Evolutionary conservation across 2,113 vertebrate species (phyloP).

Genomic region (Nothoprocta pentlandii): DNA sequence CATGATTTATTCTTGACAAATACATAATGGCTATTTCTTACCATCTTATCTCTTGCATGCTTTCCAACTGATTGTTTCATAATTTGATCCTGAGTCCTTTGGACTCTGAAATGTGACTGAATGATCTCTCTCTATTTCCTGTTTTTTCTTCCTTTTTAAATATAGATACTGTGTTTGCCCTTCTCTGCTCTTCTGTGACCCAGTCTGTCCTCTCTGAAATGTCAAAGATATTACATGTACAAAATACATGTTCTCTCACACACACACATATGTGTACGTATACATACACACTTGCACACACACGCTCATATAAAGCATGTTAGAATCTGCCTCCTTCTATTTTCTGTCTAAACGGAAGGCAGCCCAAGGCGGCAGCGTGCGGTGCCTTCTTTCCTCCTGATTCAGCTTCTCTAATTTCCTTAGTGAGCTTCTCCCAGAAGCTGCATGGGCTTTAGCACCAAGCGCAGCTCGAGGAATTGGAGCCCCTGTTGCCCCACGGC

Average conservation of each 20-base stretch:
- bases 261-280: not conserved
- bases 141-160: not conserved
- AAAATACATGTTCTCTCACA: not conserved
- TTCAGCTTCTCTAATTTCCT: not conserved
- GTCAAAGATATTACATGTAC: not conserved
- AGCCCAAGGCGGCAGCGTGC: not conserved
- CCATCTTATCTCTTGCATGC: not conserved
- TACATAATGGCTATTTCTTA: not conserved
- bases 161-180: not conserved
- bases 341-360: not conserved
- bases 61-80: not conserved
- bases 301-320: not conserved
- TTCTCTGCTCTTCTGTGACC: not conserved
- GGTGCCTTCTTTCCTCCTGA: not conserved
- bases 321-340: not conserved
- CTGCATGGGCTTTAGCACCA: not conserved
- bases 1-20: slow-evolving; percentile 17
- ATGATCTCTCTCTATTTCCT: not conserved
- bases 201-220: not conserved
- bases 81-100: not conserved
- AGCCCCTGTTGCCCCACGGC: not conserved
- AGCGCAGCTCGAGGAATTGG: not conserved
- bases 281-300: not conserved
- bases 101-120: slow-evolving; percentile 6
- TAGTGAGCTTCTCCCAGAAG: not conserved